Percentiles rank a stretch among this genome's conserved stretches.
phyloP scores from a whole-genome alignment of 2,113 vertebrate species.

The Tapirus terrestris region DNA sequence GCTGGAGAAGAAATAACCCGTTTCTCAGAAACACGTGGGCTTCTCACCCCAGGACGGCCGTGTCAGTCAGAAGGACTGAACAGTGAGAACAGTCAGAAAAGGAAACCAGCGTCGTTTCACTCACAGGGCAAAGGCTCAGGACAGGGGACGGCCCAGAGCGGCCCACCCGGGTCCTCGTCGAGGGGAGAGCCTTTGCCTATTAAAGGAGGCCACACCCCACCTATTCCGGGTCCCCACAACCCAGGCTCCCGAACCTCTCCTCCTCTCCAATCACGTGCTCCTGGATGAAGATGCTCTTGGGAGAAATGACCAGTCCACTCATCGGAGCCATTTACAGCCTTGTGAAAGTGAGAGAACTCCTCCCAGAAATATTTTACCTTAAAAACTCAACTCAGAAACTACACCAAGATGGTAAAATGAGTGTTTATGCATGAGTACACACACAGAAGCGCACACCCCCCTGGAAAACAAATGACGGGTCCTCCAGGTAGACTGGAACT shows the following conservation, averaged over 20 bases:
- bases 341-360: not conserved
- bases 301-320: not conserved
- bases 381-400: not conserved
- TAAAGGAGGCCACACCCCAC: not conserved
- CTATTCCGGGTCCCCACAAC: not conserved
- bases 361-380: not conserved
- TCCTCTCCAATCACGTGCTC: not conserved
- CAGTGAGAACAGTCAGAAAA: not conserved
- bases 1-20: not conserved
- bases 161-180: too few relatives aligned
- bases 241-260: not conserved
- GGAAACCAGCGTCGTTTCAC: not conserved
- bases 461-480: not conserved
- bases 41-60: not conserved
- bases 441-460: not conserved
- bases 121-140: not conserved
- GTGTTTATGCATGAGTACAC: not conserved
- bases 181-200: not conserved
- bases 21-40: not conserved
- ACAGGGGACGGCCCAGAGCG: too few relatives aligned
- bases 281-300: accelerated
- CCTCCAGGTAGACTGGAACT: not conserved
- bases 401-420: not conserved
- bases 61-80: not conserved
- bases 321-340: not conserved